A percentile compares a stretch with the other conserved stretches of the same genome.
phyloP scores from a whole-genome alignment of 2,797 vertebrate genomes.

The Esox lucius region DNA sequence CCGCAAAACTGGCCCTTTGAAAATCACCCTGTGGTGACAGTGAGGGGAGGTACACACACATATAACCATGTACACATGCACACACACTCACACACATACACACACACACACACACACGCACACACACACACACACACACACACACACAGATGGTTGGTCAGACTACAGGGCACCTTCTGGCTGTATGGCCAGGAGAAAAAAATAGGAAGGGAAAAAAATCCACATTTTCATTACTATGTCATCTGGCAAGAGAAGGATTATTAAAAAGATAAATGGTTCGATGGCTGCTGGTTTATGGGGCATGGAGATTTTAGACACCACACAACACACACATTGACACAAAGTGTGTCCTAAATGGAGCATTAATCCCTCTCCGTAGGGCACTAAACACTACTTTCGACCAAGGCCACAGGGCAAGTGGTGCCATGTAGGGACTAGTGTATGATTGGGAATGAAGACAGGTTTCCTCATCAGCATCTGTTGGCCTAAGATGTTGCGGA shows the following conservation, averaged over 20 bases:
- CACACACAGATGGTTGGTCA: slow-evolving; percentile 36
- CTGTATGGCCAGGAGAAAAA: slow-evolving; percentile 12
- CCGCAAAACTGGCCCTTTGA: too few species aligned
- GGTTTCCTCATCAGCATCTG: slow-evolving; percentile 49
- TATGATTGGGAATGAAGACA: not conserved
- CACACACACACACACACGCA: slow-evolving; percentile 10
- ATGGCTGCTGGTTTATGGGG: slow-evolving; percentile 58
- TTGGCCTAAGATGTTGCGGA: slow-evolving; percentile 31
- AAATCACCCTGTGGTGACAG: too few species aligned
- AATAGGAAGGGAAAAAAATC: slow-evolving; percentile 24
- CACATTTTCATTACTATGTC: slow-evolving; percentile 54
- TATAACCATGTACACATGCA: not conserved
- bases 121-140: slow-evolving; percentile 7
- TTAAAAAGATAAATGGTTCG: slow-evolving; percentile 56
- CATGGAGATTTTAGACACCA: slow-evolving; percentile 56
- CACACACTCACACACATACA: slow-evolving; percentile 4
- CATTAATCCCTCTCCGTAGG: too few species aligned
- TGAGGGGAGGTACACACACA: not conserved
- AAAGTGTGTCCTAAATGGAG: too few species aligned
- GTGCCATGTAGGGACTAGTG: too few species aligned
- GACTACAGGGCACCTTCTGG: slow-evolving; percentile 53
- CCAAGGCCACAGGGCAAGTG: too few species aligned
- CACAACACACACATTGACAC: slow-evolving; percentile 23
- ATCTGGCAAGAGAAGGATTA: slow-evolving; percentile 56
- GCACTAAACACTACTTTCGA: too few species aligned